Percentiles rank a stretch among this genome's conserved stretches.
These are phyloP conservation scores for Poecilia picta DNA, from an alignment of 2,797 vertebrate genomes.

Conservation along the genomic window DNA sequence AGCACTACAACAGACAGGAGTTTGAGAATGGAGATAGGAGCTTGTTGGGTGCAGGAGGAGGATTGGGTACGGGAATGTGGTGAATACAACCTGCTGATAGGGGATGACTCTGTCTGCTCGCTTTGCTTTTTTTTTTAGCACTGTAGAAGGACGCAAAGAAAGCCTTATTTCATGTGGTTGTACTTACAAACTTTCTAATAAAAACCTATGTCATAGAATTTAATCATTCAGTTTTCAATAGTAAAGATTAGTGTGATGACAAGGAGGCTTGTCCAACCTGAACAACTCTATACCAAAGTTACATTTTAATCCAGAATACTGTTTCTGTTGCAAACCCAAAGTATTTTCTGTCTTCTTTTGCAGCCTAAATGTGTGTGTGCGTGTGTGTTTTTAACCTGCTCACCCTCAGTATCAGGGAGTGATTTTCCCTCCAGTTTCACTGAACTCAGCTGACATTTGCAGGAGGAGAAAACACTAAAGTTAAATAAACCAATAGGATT, in stretches of 20 bases:
- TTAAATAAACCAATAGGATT: conserved; percentile 54
- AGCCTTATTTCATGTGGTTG: not conserved
- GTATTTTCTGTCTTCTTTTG: not conserved
- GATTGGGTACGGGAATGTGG: conserved; percentile 31
- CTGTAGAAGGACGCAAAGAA: not conserved
- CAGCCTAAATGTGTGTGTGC: conserved; percentile 16
- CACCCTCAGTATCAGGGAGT: conserved; percentile 39
- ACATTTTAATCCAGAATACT: not conserved
- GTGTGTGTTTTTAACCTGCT: conserved; percentile 37
- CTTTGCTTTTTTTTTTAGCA: conserved; percentile 13
- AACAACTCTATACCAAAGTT: not conserved
- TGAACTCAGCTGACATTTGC: conserved; percentile 60
- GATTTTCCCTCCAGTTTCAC: conserved; percentile 53
- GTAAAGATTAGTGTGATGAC: not conserved
- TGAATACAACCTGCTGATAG: conserved; percentile 38
- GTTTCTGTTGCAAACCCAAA: conserved; percentile 25
- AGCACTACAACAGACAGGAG: conserved; percentile 58
- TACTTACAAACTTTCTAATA: not conserved
- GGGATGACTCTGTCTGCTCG: conserved; percentile 31
- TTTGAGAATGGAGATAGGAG: conserved; percentile 57
- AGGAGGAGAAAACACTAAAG: conserved; percentile 53
- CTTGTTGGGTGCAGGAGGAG: conserved; percentile 32
- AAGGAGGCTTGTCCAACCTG: not conserved
- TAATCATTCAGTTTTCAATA: not conserved
- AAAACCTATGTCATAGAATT: not conserved